Evolutionary conservation across 2,113 vertebrate genomes (phyloP), one percentile per base, ranked within the genome.

Genomic region (Psilopsiagon aymara): DNA sequence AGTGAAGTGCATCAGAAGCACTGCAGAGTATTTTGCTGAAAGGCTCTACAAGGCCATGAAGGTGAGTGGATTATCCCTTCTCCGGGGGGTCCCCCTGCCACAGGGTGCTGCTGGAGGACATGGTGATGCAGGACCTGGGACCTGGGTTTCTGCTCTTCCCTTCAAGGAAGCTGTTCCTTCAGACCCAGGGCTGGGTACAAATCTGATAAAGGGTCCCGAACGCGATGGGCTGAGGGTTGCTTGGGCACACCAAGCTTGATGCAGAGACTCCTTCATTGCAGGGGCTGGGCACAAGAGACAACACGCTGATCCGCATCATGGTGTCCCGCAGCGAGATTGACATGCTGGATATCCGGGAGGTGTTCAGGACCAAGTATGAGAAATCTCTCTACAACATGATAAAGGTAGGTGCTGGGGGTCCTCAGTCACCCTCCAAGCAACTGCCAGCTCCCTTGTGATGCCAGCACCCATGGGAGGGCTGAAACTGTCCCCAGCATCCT

Each of bases 291-390:
- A 99, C 99, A 0, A 98, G 98, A 10, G 99, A 99, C 98, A 99
- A 99, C 98, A 99, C 99, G 0, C 97, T 99, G 97, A 99, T 99
- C 96, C 98, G 99, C 74, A 99, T 99, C 97, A 99, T 99, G 99
- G 98, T 99, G 90, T 98, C 97, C 46, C 99, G 99, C 62, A 99
- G 99, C 4, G 99, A 99, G 97, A 98, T 99, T 3, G 99, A 99
- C 96, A 99, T 99, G 98, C 95, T 99, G 91, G 99, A 99, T 95
- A 99, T 99, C 71, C 97, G 99, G 24, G 99, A 99, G 96, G 99
- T 98, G 94, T 99, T 99, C 97, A 98, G 99, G 93, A 98, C 99
- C 89, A 98, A 98, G 73, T 99, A 99, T 3, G 99, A 99, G 57
- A 99, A 99, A 94, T 99, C 99, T 0, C 98, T 99, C 41, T 98